phyloP scores from a whole-genome alignment of 2,888 invertebrate genomes.

The Cylloceria caligata region DNA sequence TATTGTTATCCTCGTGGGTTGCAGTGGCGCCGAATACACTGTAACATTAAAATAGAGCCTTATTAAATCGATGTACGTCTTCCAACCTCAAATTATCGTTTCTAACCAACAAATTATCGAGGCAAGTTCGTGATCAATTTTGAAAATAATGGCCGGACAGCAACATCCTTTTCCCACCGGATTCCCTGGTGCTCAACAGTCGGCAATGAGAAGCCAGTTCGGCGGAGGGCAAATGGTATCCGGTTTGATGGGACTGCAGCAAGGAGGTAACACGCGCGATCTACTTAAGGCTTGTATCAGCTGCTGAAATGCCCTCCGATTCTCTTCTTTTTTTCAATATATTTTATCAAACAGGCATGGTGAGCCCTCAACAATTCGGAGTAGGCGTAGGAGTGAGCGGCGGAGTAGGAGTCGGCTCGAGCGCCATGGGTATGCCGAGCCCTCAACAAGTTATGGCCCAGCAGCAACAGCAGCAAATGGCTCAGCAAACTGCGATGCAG shows the following conservation, averaged over 20 bases:
- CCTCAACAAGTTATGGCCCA: constrained; percentile 83
- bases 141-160: constrained; percentile 88
- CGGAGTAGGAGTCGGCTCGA: constrained; percentile 80
- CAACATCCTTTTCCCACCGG: constrained; percentile 90
- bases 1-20: background rate
- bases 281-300: background rate
- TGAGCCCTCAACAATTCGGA: constrained; percentile 85
- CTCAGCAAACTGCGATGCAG: constrained; percentile 80
- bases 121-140: background rate
- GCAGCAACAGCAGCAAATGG: constrained; percentile 78
- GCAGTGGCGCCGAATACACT: background rate
- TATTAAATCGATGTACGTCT: background rate
- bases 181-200: constrained; percentile 87
- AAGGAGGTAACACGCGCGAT: constrained; percentile 77
- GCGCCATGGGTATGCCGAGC: constrained; percentile 82
- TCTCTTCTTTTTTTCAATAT: constrained; percentile 43
- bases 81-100: constrained; percentile 34
- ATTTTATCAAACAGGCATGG: constrained; percentile 85
- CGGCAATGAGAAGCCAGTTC: constrained; percentile 88
- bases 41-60: background rate
- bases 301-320: background rate
- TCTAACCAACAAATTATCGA: background rate
- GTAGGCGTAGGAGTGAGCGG: constrained; percentile 83
- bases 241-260: constrained; percentile 87
- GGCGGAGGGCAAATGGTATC: constrained; percentile 89